Conservation (phyloP, 1,140 invertebrate genomes). For the Grapholita molesta region DNA sequence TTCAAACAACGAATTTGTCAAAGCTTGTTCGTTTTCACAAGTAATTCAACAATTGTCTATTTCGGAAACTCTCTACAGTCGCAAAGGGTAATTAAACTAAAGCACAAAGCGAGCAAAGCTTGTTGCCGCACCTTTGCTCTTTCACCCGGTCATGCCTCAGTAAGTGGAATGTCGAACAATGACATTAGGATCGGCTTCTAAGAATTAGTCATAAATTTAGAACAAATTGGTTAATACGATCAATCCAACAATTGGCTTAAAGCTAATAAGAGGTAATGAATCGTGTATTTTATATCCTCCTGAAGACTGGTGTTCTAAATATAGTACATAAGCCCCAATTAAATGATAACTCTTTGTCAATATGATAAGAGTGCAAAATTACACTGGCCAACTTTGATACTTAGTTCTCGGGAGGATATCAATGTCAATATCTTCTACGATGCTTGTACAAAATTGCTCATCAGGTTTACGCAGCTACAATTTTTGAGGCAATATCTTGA, state of each 20-base stretch:
- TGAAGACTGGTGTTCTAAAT: no score
- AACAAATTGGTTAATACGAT: background rate
- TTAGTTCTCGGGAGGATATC: no score
- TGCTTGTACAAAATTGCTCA: no score
- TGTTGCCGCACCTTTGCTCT: background rate
- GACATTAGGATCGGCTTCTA: background rate
- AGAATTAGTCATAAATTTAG: conserved; percentile 7
- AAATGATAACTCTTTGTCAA: no score
- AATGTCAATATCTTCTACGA: no score
- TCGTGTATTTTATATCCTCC: no score
- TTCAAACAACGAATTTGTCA: background rate
- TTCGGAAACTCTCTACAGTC: background rate
- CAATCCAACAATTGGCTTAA: background rate
- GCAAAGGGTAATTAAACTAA: background rate
- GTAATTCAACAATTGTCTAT: background rate
- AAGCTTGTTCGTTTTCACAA: background rate
- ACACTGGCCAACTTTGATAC: no score
- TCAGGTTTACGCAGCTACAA: no score
- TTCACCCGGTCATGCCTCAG: conserved; percentile 3
- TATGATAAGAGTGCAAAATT: no score
- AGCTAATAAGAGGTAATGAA: background rate
- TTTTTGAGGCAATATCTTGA: no score
- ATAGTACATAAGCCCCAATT: no score
- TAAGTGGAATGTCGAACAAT: background rate
- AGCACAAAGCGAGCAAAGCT: background rate